Evolutionary conservation across 2,797 vertebrate species (phyloP).

Genomic region (Enteromius trimaculatus): DNA sequence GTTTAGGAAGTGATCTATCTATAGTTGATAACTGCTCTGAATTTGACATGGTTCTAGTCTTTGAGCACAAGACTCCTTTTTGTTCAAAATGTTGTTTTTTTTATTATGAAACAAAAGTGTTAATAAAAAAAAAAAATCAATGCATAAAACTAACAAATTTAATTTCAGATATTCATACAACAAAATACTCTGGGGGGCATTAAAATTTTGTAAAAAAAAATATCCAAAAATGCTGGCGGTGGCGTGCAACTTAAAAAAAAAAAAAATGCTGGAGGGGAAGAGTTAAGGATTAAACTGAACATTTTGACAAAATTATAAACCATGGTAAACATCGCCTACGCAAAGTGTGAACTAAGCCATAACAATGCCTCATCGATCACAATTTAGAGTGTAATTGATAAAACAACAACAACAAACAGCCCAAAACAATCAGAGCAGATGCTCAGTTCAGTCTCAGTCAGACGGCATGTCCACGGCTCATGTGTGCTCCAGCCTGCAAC

Average conservation of each 20-base stretch:
- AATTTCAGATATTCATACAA: neutral
- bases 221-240: neutral
- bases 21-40: neutral
- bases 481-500: neutral
- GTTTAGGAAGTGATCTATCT: neutral
- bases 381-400: neutral
- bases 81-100: neutral
- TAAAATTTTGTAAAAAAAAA: neutral
- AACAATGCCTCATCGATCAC: neutral
- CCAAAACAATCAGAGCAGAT: constrained; percentile 3
- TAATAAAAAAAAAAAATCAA: neutral
- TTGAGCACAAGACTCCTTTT: neutral
- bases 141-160: neutral
- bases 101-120: neutral
- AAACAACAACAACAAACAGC: neutral
- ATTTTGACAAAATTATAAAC: constrained; percentile 1
- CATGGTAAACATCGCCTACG: neutral
- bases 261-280: neutral
- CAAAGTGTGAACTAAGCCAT: neutral
- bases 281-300: neutral
- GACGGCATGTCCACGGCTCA: neutral
- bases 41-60: neutral
- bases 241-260: neutral
- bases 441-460: neutral
- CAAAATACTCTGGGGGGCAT: neutral